phyloP scores from a whole-genome alignment of 2,888 invertebrate species.

The Eulithis testata region DNA sequence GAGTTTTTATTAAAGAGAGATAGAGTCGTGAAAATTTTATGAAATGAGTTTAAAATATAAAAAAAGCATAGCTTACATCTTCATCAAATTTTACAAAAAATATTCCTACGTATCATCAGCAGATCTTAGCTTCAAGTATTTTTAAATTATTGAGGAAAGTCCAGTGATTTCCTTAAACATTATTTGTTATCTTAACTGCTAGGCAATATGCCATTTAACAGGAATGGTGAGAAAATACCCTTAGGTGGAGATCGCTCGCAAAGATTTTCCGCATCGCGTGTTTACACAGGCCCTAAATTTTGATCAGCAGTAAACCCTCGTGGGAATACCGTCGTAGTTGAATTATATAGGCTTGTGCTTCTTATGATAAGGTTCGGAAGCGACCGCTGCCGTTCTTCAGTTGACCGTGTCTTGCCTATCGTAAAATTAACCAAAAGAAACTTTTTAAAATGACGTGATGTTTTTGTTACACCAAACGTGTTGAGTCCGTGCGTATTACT shows the following conservation, averaged over 20 bases:
- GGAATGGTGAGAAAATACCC: constrained; percentile 24
- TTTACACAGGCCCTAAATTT: constrained; percentile 39
- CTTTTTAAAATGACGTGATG: constrained; percentile 8
- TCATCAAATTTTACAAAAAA: too few species aligned
- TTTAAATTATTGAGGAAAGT: constrained; percentile 5
- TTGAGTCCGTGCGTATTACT: not conserved
- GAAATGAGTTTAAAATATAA: too few species aligned
- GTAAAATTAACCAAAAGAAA: constrained; percentile 7
- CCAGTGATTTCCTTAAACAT: constrained; percentile 14
- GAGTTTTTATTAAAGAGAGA: constrained; percentile 1
- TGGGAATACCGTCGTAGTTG: constrained; percentile 24
- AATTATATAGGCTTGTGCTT: constrained; percentile 23
- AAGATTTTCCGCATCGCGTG: constrained; percentile 46
- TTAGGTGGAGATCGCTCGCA: constrained; percentile 23
- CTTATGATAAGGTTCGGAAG: constrained; percentile 18
- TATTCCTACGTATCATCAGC: too few species aligned
- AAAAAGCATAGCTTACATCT: too few species aligned
- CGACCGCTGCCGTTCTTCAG: constrained; percentile 11
- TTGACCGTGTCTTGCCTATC: constrained; percentile 14
- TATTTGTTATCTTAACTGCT: constrained; percentile 14
- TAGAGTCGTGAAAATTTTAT: not conserved
- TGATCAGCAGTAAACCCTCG: constrained; percentile 25
- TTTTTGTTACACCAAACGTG: not conserved
- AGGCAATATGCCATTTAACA: constrained; percentile 21
- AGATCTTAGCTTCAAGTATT: constrained; percentile 1